A percentile compares a stretch with the other conserved stretches of the same genome.
Evolutionary conservation across 2,888 invertebrate genomes (phyloP).

Genomic region (Drosophila paramelanica): DNA sequence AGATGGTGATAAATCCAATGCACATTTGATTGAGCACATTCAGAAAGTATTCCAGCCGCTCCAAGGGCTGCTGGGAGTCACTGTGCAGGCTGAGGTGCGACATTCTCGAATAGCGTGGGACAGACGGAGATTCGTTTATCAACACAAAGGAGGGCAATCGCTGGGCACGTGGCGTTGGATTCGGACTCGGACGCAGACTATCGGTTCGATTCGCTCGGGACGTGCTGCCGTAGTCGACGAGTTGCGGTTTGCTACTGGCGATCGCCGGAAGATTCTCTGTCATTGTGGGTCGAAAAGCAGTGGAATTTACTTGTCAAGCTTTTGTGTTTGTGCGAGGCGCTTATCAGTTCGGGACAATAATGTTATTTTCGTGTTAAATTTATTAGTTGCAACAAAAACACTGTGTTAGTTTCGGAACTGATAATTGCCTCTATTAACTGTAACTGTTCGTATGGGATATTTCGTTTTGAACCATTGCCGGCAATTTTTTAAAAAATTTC

Average conservation of each 20-base stretch:
- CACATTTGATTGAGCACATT: slow-evolving; percentile 82
- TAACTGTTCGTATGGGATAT: neutral
- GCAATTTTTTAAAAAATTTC: neutral
- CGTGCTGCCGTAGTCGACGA: slow-evolving; percentile 79
- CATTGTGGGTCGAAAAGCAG: slow-evolving; percentile 38
- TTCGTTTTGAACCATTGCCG: slow-evolving; percentile 33
- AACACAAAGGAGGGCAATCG: slow-evolving; percentile 50
- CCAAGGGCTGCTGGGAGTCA: slow-evolving; percentile 55
- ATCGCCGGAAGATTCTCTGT: slow-evolving; percentile 52
- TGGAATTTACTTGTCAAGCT: slow-evolving; percentile 13
- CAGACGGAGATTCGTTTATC: slow-evolving; percentile 41
- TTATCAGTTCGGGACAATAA: slow-evolving; percentile 64
- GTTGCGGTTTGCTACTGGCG: slow-evolving; percentile 56
- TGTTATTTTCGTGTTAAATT: slow-evolving; percentile 70
- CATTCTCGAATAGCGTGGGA: slow-evolving; percentile 67
- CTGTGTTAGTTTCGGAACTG: slow-evolving; percentile 30
- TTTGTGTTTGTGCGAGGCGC: slow-evolving; percentile 20
- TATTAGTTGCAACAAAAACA: slow-evolving; percentile 43
- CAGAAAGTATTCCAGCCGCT: slow-evolving; percentile 69
- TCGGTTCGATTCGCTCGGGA: slow-evolving; percentile 7
- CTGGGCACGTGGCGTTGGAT: slow-evolving; percentile 22
- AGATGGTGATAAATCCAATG: slow-evolving; percentile 83
- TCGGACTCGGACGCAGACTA: slow-evolving; percentile 7
- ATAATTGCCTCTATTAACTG: slow-evolving; percentile 48
- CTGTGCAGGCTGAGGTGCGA: slow-evolving; percentile 46